Evolutionary conservation across 2,797 vertebrate genomes (phyloP).

Genomic region (Pelochelys cantorii): DNA sequence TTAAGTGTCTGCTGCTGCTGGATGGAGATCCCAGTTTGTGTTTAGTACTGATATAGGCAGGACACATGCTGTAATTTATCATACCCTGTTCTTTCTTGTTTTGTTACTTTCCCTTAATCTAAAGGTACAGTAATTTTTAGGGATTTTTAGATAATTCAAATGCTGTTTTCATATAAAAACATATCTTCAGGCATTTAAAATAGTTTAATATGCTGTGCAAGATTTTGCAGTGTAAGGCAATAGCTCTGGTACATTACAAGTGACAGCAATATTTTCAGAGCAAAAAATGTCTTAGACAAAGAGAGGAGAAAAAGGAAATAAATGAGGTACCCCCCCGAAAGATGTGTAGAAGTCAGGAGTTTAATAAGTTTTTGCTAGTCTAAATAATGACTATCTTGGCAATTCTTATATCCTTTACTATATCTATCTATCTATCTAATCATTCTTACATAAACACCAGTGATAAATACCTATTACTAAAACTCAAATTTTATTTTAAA

Average conservation of each 20-base stretch:
- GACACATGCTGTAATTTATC: background rate
- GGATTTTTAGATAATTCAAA: background rate
- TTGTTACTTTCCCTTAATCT: background rate
- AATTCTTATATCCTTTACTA: slow-evolving; percentile 73
- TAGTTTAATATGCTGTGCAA: background rate
- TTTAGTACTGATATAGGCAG: background rate
- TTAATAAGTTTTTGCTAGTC: slow-evolving; percentile 68
- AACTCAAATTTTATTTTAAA: slow-evolving; percentile 67
- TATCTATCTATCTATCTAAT: slow-evolving; percentile 68
- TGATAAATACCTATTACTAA: slow-evolving; percentile 73
- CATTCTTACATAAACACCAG: slow-evolving; percentile 61
- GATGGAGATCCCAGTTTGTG: background rate
- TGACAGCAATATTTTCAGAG: slow-evolving; percentile 43
- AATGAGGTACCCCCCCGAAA: background rate
- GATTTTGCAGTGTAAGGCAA: background rate
- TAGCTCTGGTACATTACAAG: slow-evolving; percentile 18
- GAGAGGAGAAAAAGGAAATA: slow-evolving; percentile 54
- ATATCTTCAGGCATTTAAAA: background rate
- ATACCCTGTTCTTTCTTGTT: background rate
- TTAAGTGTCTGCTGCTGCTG: background rate
- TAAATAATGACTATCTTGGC: slow-evolving; percentile 69
- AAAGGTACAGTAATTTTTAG: background rate
- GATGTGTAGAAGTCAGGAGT: slow-evolving; percentile 61
- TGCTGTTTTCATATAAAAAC: background rate
- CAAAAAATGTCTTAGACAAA: slow-evolving; percentile 40